phyloP scores from a whole-genome alignment of 2,888 invertebrate species.

The Pristionchus maxplancki region DNA sequence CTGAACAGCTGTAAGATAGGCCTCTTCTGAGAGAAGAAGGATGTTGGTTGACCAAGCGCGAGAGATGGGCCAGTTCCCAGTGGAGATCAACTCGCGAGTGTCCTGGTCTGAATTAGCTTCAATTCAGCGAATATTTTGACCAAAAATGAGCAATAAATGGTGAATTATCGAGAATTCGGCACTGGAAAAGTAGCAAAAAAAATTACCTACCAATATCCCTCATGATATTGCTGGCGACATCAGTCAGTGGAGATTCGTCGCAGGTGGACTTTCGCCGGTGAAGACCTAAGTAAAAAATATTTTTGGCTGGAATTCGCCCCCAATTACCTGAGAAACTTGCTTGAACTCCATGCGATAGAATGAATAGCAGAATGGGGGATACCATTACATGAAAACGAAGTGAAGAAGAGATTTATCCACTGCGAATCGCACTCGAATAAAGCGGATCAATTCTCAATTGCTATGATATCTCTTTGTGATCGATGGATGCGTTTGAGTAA shows the following conservation, averaged over 20 bases:
- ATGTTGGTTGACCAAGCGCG: conserved; percentile 8
- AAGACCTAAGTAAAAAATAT: neutral
- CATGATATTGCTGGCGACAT: conserved; percentile 11
- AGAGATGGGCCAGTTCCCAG: conserved; percentile 25
- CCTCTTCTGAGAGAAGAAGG: neutral
- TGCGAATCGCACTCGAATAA: neutral
- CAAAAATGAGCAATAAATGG: too few species aligned
- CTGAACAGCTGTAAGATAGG: conserved; percentile 4
- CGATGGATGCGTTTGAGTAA: too few species aligned
- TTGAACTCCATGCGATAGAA: neutral
- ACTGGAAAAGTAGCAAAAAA: neutral
- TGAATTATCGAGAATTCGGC: too few species aligned
- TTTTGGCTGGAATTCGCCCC: neutral
- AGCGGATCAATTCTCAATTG: neutral
- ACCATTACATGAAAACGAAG: neutral
- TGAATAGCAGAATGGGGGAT: neutral
- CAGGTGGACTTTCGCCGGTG: neutral
- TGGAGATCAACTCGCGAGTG: conserved; percentile 27
- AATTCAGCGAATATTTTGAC: too few species aligned
- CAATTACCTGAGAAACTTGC: conserved; percentile 4
- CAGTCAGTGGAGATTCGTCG: neutral
- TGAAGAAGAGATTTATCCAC: neutral
- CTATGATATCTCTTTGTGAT: neutral
- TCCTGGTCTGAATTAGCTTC: neutral
- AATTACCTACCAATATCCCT: neutral